Conservation (phyloP, 2,113 vertebrate genomes). For the Melanostigma gelatinosum region DNA sequence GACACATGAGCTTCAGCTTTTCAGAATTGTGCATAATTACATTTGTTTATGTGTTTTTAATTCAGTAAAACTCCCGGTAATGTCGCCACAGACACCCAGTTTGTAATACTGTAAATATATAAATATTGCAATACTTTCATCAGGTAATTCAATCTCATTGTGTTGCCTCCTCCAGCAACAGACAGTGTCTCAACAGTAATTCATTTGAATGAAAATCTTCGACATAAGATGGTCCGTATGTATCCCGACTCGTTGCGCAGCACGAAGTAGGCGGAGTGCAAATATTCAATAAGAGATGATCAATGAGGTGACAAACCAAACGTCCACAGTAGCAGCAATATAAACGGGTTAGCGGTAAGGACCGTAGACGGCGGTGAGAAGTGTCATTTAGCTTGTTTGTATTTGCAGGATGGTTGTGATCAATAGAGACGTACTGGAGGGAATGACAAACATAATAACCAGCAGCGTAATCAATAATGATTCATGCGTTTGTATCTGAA, state of each 20-base stretch:
- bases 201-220: background rate
- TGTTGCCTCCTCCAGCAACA: no score
- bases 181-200: no score
- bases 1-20: no score
- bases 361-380: background rate
- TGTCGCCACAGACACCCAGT: background rate
- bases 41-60: no score
- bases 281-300: background rate
- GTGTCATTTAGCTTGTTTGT: background rate
- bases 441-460: background rate
- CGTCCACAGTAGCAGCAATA: background rate
- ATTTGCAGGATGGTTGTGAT: background rate
- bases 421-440: background rate
- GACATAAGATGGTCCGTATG: background rate
- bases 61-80: background rate
- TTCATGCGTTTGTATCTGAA: background rate
- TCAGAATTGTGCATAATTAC: no score
- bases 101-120: background rate
- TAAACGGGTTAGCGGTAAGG: background rate
- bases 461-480: background rate
- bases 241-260: background rate
- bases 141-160: background rate
- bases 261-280: background rate
- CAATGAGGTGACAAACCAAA: background rate
- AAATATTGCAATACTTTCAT: background rate